Base-by-base conservation (phyloP, 2,113 vertebrate genomes). In the Triplophysa siluroides region DNA sequence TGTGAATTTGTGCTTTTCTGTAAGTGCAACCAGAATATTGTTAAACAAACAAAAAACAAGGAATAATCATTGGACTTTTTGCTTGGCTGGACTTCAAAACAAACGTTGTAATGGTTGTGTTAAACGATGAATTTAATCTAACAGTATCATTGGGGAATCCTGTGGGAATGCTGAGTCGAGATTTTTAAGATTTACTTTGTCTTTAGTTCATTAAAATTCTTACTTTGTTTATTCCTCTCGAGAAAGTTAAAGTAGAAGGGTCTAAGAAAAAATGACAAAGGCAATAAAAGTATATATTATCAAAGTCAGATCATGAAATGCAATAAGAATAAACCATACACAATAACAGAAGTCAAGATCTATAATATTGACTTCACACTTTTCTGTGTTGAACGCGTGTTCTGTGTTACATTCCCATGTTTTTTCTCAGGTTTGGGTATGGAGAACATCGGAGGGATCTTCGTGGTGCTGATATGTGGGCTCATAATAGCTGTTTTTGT, bases 381-480 rank as follows among this genome's bases (percentile, higher is more conserved):
- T 45, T 38, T 79, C 24, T 75, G 74, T 74, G 24, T 58, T 80
- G 61, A 73, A 45, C 19, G 16, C 11, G 3, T 14, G 8, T 18
- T 62, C 14, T 47, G 76, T 81, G 45, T 63, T 63, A 61, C 10
- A 52, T 13, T 50, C 78, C 21, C 18, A n/a, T 66, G 5, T 78
- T 56, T 70, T 60, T 63, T 24, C 62, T 56, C 83, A 93, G 92
- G 92, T 61, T 80, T 96, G 56, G 95, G 95, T 23, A 96, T 96
- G 95, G 95, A 96, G 88, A 96, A 96, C 85, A 96, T 96, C 0
- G 95, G 95, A 0, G 95, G 95, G 19, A 96, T 96, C 68, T 96
- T 96, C 7, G 95, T 96, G 38, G 95, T 96, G 54, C 91, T 96
- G 75, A 95, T 96, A 87, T 96, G 95, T 3, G 95, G 95, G 26